A percentile compares a stretch with the other conserved stretches of the same genome.
These are phyloP conservation scores for Tetragonisca angustula DNA, from an alignment of 2,888 invertebrate species.

Conservation along the genomic window DNA sequence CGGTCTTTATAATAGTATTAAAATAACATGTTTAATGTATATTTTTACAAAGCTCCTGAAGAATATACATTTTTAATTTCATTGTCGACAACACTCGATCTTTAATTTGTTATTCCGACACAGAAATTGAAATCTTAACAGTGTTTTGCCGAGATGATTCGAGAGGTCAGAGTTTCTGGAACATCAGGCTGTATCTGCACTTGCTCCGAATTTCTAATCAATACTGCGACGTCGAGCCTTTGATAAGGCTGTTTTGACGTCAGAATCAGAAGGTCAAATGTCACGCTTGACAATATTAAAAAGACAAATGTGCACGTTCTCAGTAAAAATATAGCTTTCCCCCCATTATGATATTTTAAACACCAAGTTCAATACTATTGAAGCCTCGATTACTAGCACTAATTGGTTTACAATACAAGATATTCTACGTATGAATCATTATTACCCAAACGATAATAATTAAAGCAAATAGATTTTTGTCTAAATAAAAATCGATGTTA, in stretches of 20 bases:
- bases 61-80: neutral
- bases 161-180: neutral
- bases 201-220: constrained; percentile 1
- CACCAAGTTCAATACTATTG: neutral
- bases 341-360: neutral
- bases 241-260: neutral
- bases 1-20: neutral
- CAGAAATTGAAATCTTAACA: neutral
- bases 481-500: no score
- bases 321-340: neutral
- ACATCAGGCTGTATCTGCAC: neutral
- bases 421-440: no score
- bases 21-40: neutral
- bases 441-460: no score
- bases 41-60: neutral
- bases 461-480: no score
- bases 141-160: neutral
- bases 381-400: no score
- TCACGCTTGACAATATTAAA: neutral
- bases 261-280: constrained; percentile 4
- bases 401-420: no score
- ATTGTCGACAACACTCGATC: neutral
- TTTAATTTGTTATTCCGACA: neutral
- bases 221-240: neutral
- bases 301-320: neutral